A percentile compares a stretch with the other conserved stretches of the same genome.
Conservation (phyloP, 37 sponge, comb jelly and placozoan genomes). For the Eunapius fragilis region DNA sequence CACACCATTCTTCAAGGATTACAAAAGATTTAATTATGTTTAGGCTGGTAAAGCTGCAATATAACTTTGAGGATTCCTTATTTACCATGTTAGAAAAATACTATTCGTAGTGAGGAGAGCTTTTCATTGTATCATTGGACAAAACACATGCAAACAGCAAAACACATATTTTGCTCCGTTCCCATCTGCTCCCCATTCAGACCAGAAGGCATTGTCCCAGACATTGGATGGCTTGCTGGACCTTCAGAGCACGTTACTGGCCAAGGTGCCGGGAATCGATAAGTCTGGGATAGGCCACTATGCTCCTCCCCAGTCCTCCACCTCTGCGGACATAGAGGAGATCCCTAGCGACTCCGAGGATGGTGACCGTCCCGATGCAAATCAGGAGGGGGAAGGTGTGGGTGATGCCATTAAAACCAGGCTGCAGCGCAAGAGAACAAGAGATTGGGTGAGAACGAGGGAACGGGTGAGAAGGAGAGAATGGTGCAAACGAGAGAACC, state of each 20-base stretch:
- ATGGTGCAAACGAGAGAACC: too few species aligned
- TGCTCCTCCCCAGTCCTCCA: not conserved
- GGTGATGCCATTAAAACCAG: not conserved
- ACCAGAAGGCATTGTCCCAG: not conserved
- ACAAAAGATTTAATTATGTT: too few species aligned
- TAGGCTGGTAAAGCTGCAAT: too few species aligned
- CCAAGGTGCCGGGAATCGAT: conserved; percentile 22
- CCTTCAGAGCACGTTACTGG: conserved; percentile 36
- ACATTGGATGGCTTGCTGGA: conserved; percentile 44
- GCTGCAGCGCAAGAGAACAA: conserved; percentile 2
- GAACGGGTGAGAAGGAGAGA: conserved; percentile 46
- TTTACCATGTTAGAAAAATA: too few species aligned
- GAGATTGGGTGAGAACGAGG: not conserved
- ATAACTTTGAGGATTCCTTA: too few species aligned
- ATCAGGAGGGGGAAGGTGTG: not conserved
- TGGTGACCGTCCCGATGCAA: not conserved
- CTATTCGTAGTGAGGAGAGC: too few species aligned
- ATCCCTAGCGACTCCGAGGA: conserved; percentile 50
- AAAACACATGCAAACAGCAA: too few species aligned
- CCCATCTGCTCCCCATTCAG: not conserved
- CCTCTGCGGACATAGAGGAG: conserved; percentile 19
- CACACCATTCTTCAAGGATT: too few species aligned
- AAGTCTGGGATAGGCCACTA: not conserved
- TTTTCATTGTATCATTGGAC: too few species aligned
- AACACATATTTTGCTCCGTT: not conserved